A percentile compares a stretch with the other conserved stretches of the same genome.
These are phyloP conservation scores for Chloromyia formosa DNA, from an alignment of 2,888 invertebrate genomes.

Conservation along the genomic window DNA sequence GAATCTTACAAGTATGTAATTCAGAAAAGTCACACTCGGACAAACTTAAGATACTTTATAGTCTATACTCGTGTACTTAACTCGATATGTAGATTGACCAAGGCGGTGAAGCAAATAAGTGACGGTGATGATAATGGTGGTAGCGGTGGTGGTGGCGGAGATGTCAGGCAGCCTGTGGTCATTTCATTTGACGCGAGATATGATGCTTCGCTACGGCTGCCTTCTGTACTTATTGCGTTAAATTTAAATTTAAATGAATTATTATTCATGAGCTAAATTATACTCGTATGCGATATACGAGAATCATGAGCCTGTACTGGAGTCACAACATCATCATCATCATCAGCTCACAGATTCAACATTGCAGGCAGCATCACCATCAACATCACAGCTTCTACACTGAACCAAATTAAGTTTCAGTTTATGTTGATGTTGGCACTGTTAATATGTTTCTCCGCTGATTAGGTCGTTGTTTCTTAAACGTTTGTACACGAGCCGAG, in stretches of 20 bases:
- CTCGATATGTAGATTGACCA: slow-evolving; percentile 27
- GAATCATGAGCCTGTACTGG: slow-evolving; percentile 39
- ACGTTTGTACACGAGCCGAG: neutral
- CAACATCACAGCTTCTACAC: slow-evolving; percentile 35
- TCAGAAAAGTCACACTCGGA: slow-evolving; percentile 30
- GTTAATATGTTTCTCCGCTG: slow-evolving; percentile 38
- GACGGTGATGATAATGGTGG: too few species aligned
- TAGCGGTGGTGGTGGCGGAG: slow-evolving; percentile 13
- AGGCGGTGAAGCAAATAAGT: slow-evolving; percentile 20
- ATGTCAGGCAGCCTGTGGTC: slow-evolving; percentile 38
- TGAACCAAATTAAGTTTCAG: slow-evolving; percentile 50
- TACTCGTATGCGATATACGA: slow-evolving; percentile 47
- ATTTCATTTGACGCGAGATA: slow-evolving; percentile 33
- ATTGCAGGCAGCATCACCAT: slow-evolving; percentile 38
- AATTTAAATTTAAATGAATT: slow-evolving; percentile 51
- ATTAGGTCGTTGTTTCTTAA: slow-evolving; percentile 24
- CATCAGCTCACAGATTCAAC: slow-evolving; percentile 31
- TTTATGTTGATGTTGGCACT: slow-evolving; percentile 48
- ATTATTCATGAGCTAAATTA: slow-evolving; percentile 51
- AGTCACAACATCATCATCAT: slow-evolving; percentile 32
- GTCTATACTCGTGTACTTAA: slow-evolving; percentile 1
- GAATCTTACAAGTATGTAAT: slow-evolving; percentile 11
- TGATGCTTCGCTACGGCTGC: slow-evolving; percentile 41
- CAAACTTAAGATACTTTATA: slow-evolving; percentile 8
- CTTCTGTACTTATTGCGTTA: slow-evolving; percentile 45